These are phyloP conservation scores for Pachymerium ferrugineum DNA, from an alignment of 2,888 invertebrate species.

Conservation along the genomic window DNA sequence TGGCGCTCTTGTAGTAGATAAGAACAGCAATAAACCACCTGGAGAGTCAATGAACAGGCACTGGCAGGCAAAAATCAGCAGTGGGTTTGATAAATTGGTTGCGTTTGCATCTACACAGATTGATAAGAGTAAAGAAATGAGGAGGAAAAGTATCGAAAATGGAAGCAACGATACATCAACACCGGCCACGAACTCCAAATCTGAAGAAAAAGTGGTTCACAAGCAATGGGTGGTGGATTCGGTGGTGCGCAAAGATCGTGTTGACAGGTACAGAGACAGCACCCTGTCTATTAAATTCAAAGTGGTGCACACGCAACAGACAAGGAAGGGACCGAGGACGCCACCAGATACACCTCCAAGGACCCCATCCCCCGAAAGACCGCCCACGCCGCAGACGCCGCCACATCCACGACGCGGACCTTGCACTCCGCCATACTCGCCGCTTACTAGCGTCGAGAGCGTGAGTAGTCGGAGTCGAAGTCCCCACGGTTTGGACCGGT, in stretches of 20 bases:
- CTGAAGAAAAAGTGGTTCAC: slow-evolving; percentile 31
- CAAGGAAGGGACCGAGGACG: slow-evolving; percentile 38
- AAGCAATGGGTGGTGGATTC: slow-evolving; percentile 37
- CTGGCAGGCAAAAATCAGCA: slow-evolving; percentile 89
- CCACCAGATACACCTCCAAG: slow-evolving; percentile 41
- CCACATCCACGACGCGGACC: slow-evolving; percentile 23
- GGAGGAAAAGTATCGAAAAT: slow-evolving; percentile 33
- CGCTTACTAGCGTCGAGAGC: slow-evolving; percentile 4
- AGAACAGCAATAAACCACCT: slow-evolving; percentile 28
- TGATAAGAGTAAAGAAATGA: slow-evolving; percentile 50
- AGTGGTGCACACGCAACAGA: slow-evolving; percentile 31
- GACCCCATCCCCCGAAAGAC: slow-evolving; percentile 38
- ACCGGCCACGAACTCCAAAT: not conserved
- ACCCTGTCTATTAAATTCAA: slow-evolving; percentile 37
- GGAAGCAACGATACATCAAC: not conserved
- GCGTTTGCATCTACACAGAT: slow-evolving; percentile 88
- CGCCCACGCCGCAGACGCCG: slow-evolving; percentile 32
- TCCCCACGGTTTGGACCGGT: not conserved
- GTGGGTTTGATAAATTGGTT: slow-evolving; percentile 87
- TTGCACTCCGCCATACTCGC: slow-evolving; percentile 32
- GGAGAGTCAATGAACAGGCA: slow-evolving; percentile 40
- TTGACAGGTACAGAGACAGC: slow-evolving; percentile 33
- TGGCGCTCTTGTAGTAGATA: not conserved
- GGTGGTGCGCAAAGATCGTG: slow-evolving; percentile 31
- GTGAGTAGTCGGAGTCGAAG: slow-evolving; percentile 30